A percentile compares a stretch with the other conserved stretches of the same genome.
Conservation (phyloP, 2,888 invertebrate species). For the Linnaemya vulpina region DNA sequence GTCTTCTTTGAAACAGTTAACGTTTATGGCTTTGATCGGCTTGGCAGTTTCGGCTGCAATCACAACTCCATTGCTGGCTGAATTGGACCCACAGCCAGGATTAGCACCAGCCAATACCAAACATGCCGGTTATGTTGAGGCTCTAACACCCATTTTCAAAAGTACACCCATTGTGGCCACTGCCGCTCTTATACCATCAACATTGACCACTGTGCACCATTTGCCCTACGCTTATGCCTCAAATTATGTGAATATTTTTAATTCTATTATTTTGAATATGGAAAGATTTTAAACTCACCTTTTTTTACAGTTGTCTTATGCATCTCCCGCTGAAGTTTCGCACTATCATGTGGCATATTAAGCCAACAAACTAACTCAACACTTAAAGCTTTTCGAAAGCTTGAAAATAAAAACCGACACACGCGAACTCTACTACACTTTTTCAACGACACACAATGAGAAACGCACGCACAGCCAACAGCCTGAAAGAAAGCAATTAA, state of each 20-base stretch:
- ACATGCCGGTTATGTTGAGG: slow-evolving; percentile 75
- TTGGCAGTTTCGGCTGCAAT: slow-evolving; percentile 59
- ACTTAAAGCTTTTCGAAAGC: slow-evolving; percentile 54
- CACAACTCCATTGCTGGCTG: slow-evolving; percentile 76
- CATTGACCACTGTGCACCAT: slow-evolving; percentile 68
- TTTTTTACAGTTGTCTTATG: slow-evolving; percentile 68
- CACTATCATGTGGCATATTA: slow-evolving; percentile 80
- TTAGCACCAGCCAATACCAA: slow-evolving; percentile 75
- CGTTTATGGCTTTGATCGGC: slow-evolving; percentile 47
- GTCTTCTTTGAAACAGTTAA: slow-evolving; percentile 34
- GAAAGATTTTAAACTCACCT: slow-evolving; percentile 53
- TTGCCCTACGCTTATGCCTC: slow-evolving; percentile 73
- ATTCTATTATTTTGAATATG: not conserved
- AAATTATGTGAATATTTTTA: slow-evolving; percentile 73
- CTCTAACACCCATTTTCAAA: slow-evolving; percentile 71
- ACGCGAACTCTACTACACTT: slow-evolving; percentile 7
- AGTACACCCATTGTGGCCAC: slow-evolving; percentile 61
- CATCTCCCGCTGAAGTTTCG: slow-evolving; percentile 80
- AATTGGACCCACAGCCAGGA: slow-evolving; percentile 73
- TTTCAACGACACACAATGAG: not conserved
- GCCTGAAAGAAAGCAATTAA: slow-evolving; percentile 65
- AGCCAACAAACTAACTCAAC: slow-evolving; percentile 10
- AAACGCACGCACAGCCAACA: not conserved
- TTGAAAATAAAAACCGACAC: not conserved
- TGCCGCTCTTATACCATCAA: slow-evolving; percentile 55